Evolutionary conservation across 2,888 invertebrate genomes (phyloP), one percentile per base, ranked within the genome.

Genomic region (Phlogophora meticulosa): DNA sequence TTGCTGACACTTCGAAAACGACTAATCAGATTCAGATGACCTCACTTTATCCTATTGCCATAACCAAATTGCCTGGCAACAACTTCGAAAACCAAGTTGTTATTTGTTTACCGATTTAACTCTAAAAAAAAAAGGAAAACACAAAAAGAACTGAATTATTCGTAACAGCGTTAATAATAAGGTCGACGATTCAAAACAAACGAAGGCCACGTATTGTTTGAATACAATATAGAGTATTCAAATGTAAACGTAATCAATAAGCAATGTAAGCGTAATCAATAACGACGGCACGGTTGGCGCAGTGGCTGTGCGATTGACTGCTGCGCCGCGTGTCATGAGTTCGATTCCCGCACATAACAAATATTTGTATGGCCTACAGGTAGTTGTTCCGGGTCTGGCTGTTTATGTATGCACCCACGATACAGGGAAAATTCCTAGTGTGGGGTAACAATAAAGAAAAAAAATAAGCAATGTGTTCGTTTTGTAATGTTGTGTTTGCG

Each of bases 141-240:
- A 20, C 5, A 53, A 43, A 45, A 49, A 38, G 9, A 32, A 10
- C 20, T 32, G 60, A 61, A 57, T 72, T 22, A 72, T 65, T 53
- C 42, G 38, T 57, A 38, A 28, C 32, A 7, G 4, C 13, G 9
- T 57, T 55, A 17, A 24, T 10, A 36, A 49, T 60, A 53, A 67
- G 45, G 58, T 68, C 53, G 48, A 72, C 64, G 60, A 53, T 48
- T 59, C 51, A 71, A 71, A 76, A 78, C 70, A 78, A 57, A 40
- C 49, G 63, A 60, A 80, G 75, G 72, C 65, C 70, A 60, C 7
- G 20, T 7, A 51, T 7, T 69, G 48, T 69, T 69, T 67, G 40
- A 63, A 71, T 73, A 76, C 70, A 76, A 55, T 67, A 43, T 61
- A 52, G 65, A 63, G 53, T 64, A 71, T 74, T 70, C 56, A 65